Evolutionary conservation across 2,888 invertebrate genomes (phyloP).

Genomic region (Fragum whitleyi): DNA sequence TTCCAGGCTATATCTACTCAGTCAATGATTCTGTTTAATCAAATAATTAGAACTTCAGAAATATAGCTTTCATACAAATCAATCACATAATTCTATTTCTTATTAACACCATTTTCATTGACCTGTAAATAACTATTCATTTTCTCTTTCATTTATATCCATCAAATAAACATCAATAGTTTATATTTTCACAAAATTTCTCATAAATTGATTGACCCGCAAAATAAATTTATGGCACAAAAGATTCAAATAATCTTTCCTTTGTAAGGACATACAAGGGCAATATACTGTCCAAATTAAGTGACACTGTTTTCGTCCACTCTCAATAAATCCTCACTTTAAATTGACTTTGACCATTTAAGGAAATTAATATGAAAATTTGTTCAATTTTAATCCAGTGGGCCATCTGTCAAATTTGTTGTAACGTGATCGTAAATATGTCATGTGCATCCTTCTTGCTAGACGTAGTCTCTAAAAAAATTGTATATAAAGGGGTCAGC

Average conservation of each 20-base stretch:
- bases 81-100: too few species aligned
- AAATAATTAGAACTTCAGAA: too few species aligned
- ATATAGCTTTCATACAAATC: too few species aligned
- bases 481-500: too few species aligned
- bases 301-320: not conserved
- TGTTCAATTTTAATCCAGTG: constrained; percentile 21
- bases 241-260: not conserved
- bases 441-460: not conserved
- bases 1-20: too few species aligned
- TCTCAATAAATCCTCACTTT: not conserved
- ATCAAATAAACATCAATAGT: not conserved
- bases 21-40: too few species aligned
- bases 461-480: not conserved
- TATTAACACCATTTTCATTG: not conserved
- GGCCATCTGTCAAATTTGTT: constrained; percentile 15
- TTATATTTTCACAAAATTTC: not conserved
- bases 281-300: not conserved
- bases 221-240: not conserved
- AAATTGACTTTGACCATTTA: not conserved
- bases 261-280: not conserved
- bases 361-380: constrained; percentile 27
- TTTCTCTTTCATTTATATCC: not conserved
- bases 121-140: not conserved
- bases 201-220: constrained; percentile 4
- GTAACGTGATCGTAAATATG: constrained; percentile 19